Base-by-base conservation (phyloP, 2,888 invertebrate genomes). In the Apotomis capreana region DNA sequence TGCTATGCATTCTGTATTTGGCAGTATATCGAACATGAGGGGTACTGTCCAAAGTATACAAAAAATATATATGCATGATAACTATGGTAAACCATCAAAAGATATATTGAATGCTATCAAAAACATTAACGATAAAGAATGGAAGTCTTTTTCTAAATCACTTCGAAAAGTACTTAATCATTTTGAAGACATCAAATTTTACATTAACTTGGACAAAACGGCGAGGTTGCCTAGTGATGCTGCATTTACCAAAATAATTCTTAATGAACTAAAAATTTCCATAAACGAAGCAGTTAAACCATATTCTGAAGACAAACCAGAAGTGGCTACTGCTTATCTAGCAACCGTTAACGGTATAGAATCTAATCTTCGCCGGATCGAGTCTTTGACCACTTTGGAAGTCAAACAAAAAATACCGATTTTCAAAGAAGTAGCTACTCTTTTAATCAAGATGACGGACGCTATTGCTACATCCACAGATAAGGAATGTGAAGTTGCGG, bases 1-100 rank as follows among this genome's bases (percentile, higher is more conserved):
- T 74, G 92, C 94, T 51, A 84, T 94, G 40, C 89, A 93, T 81
- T 93, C 94, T 52, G 85, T 94, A 52, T 94, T 94, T 77, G 86
- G 90, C 8, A 92, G 91, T 75, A 93, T 94, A 77, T 93, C 93
- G 67, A 90, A 93, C 69, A 94, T 94, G 86, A 90, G 94, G 64
- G 89, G 94, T 75, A 89, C 93, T n/a, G 86, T 94, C 64, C 86
- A 89, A 13, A 90, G 89, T 76, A 84, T 92, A 74, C 91, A 90
- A 81, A 92, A 91, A 78, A 87, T 84, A 67, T 90, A 87, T 55
- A 87, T 93, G 87, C 89, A 88, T 75, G 87, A 90, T 75, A 90
- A 92, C 76, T 93, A 90, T 75, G 91, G 91, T 3, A 87, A 88
- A 76, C 92, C 93, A 6, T 88, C 89, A 4, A 87, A 89, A 81